Evolutionary conservation across 2,888 invertebrate genomes (phyloP).

Genomic region (Drosophila tanythrix): DNA sequence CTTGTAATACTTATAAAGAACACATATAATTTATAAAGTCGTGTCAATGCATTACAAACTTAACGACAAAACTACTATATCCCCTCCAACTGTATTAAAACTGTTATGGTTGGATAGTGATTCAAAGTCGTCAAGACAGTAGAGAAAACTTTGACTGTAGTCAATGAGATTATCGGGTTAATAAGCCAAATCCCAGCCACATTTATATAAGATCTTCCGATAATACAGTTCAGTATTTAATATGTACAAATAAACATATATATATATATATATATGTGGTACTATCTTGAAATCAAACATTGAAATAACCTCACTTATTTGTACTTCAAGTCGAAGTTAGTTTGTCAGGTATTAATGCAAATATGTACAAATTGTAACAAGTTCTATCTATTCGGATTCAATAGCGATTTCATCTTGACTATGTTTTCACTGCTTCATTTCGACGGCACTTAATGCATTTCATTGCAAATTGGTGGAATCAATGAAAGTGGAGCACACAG

Average conservation of each 20-base stretch:
- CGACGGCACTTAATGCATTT: conserved; percentile 21
- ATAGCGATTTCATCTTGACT: not conserved
- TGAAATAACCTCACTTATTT: not conserved
- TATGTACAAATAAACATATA: not conserved
- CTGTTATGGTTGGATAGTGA: not conserved
- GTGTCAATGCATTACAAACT: not conserved
- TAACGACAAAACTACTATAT: not conserved
- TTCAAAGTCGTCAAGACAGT: not conserved
- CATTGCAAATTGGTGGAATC: conserved; percentile 17
- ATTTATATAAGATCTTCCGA: not conserved
- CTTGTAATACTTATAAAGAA: not conserved
- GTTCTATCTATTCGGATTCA: not conserved
- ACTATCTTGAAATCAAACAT: not conserved
- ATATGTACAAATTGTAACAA: not conserved
- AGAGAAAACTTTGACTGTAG: not conserved
- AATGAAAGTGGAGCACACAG: conserved; percentile 28
- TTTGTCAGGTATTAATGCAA: not conserved
- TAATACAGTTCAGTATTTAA: not conserved
- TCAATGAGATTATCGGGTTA: not conserved
- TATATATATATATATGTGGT: not conserved
- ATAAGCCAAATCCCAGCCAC: not conserved
- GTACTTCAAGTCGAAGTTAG: not conserved
- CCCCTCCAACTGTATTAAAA: not conserved
- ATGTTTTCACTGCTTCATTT: not conserved
- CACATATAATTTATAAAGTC: not conserved